Percentiles rank a stretch among this genome's conserved stretches.
Conservation (phyloP, 92 coral and sea anemone genomes). For the Zoanthus gigantus region DNA sequence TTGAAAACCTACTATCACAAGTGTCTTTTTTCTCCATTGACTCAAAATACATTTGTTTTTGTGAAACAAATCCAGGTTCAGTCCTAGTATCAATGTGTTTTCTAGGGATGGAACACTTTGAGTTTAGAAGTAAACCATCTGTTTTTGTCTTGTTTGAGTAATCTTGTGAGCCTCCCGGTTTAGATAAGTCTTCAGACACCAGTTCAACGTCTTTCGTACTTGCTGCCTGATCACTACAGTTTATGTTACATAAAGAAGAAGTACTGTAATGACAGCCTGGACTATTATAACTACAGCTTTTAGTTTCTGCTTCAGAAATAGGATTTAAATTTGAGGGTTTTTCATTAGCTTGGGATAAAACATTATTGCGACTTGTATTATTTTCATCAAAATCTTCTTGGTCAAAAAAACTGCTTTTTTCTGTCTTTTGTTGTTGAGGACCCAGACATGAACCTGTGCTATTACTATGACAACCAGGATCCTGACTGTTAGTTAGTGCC, state of each 20-base stretch:
- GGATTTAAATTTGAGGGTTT: background rate
- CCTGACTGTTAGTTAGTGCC: background rate
- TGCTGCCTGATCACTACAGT: background rate
- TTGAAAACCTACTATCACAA: background rate
- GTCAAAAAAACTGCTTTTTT: background rate
- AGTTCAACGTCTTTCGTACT: background rate
- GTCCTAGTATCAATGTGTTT: constrained; percentile 33
- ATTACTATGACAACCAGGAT: background rate
- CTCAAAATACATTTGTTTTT: constrained; percentile 26
- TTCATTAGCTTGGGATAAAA: background rate
- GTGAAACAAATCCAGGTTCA: constrained; percentile 36
- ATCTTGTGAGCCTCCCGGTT: background rate
- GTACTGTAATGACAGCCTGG: background rate
- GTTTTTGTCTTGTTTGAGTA: constrained; percentile 16
- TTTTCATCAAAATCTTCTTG: background rate
- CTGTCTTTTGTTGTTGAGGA: background rate
- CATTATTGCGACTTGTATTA: background rate
- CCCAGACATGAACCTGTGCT: background rate
- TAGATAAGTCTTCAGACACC: background rate
- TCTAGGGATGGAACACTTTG: constrained; percentile 8
- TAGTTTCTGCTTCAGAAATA: background rate
- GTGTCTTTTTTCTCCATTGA: constrained; percentile 1
- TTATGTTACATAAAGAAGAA: background rate
- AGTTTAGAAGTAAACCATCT: background rate
- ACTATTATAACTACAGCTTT: background rate